Base-by-base conservation (phyloP, 2,888 invertebrate species). In the Ichneumoninae sp. region DNA sequence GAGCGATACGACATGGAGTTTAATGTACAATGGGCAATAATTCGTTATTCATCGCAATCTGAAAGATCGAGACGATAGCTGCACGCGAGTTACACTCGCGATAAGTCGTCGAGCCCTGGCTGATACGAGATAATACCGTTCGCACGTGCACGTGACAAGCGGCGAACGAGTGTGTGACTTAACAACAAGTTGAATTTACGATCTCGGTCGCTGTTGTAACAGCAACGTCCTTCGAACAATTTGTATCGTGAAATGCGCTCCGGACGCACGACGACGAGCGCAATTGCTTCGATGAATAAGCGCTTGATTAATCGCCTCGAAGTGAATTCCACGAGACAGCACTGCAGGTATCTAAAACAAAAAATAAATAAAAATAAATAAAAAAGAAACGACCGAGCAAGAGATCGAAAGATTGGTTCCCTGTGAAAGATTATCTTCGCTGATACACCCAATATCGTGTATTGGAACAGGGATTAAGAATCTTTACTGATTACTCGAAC, bases 31-130 rank as follows among this genome's bases (percentile, higher is more conserved):
- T 57, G 10, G 10, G 22, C 22, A 13, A 26, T 10, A 26, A 26
- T 10, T 57, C 10, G 26, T 26, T 26, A 10, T 57, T 5, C 13
- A 8, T 57, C 57, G 54, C 7, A 1, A 26, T 57, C 57, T 13
- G 13, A 26, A 57, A 57, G 57, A 57, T 57, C 36, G 13, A 62
- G 30, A 30, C 47, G 47, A 74, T 4, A 62, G 8, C 33, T 33
- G 65, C 19, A 50, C 19, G 50, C 22, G 65, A 65, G 50, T 65
- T 36, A 19, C 13, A 50, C 13, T 10, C 30, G 50, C 65, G 50
- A 75, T 75, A 75, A 75, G 62, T 50, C 30, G 22, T 75, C 40
- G 50, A 65, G 62, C 65, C 65, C 47, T 33, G 50, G 10, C 30
- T 62, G 22, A 36, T 75, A 26, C 13, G 50, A 75, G 65, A 65